Evolutionary conservation across 1,140 invertebrate genomes (phyloP).

Genomic region (Mycetomoellerius zeteki): DNA sequence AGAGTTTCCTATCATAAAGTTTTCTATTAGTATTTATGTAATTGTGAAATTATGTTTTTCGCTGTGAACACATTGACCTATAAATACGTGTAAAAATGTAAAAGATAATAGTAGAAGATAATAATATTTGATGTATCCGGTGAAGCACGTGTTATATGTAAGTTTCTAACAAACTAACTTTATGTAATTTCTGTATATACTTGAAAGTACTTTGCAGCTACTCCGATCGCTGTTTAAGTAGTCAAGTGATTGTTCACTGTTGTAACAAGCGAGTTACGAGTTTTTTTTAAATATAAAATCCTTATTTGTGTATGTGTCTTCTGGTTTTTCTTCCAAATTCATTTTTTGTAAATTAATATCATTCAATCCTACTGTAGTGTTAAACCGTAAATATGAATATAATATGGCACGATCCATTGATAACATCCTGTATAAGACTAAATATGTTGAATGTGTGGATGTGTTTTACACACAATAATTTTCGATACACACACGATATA

Average conservation of each 20-base stretch:
- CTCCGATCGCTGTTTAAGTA: background rate
- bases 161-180: constrained; percentile 27
- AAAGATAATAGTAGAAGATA: background rate
- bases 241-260: constrained; percentile 12
- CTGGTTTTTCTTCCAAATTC: background rate
- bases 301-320: background rate
- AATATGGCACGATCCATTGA: background rate
- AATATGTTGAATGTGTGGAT: background rate
- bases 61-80: background rate
- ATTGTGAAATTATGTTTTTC: background rate
- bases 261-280: background rate
- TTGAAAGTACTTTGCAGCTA: background rate
- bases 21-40: background rate
- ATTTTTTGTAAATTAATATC: background rate
- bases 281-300: background rate
- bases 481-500: background rate
- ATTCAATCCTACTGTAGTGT: background rate
- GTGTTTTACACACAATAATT: background rate
- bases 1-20: constrained; percentile 12
- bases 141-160: background rate
- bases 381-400: background rate
- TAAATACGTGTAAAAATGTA: background rate
- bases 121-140: constrained; percentile 2
- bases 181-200: constrained; percentile 9
- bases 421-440: background rate